A percentile compares a stretch with the other conserved stretches of the same genome.
These are phyloP conservation scores for Nasua narica DNA, from an alignment of 2,797 vertebrate genomes.

Conservation along the genomic window DNA sequence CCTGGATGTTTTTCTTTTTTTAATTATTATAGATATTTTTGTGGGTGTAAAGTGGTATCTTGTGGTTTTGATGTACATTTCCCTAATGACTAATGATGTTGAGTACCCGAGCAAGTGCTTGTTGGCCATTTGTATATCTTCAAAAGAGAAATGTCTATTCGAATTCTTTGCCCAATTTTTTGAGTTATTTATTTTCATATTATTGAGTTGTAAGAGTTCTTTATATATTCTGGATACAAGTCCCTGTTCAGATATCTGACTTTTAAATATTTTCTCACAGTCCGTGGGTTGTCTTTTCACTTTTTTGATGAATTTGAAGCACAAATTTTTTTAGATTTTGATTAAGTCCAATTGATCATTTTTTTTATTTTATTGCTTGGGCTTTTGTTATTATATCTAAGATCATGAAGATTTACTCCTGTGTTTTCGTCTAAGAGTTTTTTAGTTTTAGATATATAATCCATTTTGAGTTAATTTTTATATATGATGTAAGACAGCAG, in stretches of 20 bases:
- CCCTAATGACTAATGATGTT: neutral
- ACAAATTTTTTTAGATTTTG: neutral
- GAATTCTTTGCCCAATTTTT: neutral
- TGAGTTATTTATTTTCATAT: neutral
- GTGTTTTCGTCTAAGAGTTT: neutral
- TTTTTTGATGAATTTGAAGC: neutral
- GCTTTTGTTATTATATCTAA: neutral
- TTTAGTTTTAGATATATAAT: neutral
- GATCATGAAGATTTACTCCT: neutral
- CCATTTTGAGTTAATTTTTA: neutral
- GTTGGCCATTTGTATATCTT: neutral
- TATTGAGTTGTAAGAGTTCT: neutral
- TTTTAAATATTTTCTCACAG: neutral
- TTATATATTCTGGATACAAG: neutral
- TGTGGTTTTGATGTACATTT: conserved; percentile 7
- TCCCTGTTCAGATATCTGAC: neutral
- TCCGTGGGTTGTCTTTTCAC: neutral
- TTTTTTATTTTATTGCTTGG: neutral
- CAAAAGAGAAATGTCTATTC: neutral
- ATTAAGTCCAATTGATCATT: neutral
- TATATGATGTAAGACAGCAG: neutral
- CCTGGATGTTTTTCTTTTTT: neutral
- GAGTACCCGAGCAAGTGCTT: neutral
- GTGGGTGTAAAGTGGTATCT: neutral
- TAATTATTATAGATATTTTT: neutral